Evolutionary conservation across 2,888 invertebrate genomes (phyloP).

Genomic region (Lasioglossum marginatum): DNA sequence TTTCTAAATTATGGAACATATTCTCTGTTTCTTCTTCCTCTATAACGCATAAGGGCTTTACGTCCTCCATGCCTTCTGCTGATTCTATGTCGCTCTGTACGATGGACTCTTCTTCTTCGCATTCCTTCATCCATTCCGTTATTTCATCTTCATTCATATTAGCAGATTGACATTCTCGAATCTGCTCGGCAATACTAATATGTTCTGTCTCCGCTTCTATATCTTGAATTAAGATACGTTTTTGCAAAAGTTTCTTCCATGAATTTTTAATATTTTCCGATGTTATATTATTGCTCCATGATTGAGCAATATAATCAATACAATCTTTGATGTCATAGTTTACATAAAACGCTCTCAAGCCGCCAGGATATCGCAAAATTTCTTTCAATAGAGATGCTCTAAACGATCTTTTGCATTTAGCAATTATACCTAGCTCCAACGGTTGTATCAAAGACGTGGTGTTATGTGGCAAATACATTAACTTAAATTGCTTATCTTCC

Average conservation of each 20-base stretch:
- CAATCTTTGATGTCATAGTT: not conserved
- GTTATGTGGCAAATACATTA: not conserved
- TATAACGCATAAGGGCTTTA: not conserved
- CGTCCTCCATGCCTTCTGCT: not conserved
- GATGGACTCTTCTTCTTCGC: not conserved
- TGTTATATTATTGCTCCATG: conserved; percentile 6
- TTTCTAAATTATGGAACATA: not conserved
- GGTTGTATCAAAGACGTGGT: not conserved
- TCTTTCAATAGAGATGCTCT: not conserved
- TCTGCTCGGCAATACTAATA: conserved; percentile 6
- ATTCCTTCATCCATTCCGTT: not conserved
- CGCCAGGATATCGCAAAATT: not conserved
- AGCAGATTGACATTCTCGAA: not conserved
- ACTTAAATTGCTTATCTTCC: not conserved
- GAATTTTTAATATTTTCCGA: not conserved
- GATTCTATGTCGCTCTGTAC: not conserved
- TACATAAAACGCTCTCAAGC: not conserved
- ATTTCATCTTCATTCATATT: not conserved
- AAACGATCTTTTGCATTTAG: conserved; percentile 6
- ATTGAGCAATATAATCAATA: not conserved
- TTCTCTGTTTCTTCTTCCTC: not conserved
- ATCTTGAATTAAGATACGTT: not conserved
- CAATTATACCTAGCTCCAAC: not conserved
- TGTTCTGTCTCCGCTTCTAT: not conserved
- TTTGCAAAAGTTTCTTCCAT: not conserved